Evolutionary conservation across 2,888 invertebrate species (phyloP).

Genomic region (Pardosa pseudoannulata): DNA sequence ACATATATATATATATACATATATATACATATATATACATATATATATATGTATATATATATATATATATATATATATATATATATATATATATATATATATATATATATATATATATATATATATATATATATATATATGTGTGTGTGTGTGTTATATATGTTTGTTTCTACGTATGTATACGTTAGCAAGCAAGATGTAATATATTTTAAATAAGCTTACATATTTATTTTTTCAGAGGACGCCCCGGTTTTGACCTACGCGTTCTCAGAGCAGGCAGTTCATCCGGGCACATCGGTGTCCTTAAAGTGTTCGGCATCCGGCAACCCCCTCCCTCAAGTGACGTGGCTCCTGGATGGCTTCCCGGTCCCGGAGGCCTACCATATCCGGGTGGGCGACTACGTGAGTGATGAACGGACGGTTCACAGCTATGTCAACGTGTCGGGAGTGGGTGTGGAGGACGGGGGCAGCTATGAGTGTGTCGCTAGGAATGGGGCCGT

Average conservation of each 20-base stretch:
- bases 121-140: too few species aligned
- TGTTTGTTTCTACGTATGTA: too few species aligned
- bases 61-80: too few species aligned
- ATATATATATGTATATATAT: too few species aligned
- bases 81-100: too few species aligned
- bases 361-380: constrained; percentile 75
- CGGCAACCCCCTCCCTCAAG: constrained; percentile 74
- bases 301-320: constrained; percentile 74
- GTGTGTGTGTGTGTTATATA: too few species aligned
- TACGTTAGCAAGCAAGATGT: too few species aligned
- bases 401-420: constrained; percentile 76
- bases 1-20: too few species aligned
- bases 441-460: constrained; percentile 76
- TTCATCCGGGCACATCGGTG: constrained; percentile 73
- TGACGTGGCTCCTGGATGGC: constrained; percentile 76
- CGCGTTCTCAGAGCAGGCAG: constrained; percentile 72
- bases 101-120: too few species aligned
- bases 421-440: constrained; percentile 78
- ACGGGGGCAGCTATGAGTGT: constrained; percentile 78
- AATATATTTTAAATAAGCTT: too few species aligned
- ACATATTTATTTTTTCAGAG: constrained; percentile 35
- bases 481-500: constrained; percentile 77
- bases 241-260: constrained; percentile 70
- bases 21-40: too few species aligned
- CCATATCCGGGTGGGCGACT: constrained; percentile 75